Evolutionary conservation across 2,797 vertebrate genomes (phyloP).

Genomic region (Labeo calbasu): DNA sequence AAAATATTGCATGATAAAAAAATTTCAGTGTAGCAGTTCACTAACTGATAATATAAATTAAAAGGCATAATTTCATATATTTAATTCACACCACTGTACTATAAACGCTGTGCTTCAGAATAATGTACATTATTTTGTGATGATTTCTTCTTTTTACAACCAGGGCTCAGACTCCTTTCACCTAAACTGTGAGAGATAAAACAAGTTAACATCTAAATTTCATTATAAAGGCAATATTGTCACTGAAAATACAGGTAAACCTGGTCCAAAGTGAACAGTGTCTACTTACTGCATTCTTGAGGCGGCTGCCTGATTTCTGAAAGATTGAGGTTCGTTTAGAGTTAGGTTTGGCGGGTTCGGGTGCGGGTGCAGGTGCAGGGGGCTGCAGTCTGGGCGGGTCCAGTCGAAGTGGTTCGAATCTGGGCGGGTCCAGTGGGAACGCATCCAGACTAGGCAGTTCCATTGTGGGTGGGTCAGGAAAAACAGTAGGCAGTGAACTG

Average conservation of each 20-base stretch:
- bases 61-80: not conserved
- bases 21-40: not conserved
- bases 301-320: slow-evolving; percentile 72
- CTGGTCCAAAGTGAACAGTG: not conserved
- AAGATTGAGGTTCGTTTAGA: slow-evolving; percentile 73
- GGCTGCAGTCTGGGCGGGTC: slow-evolving; percentile 20
- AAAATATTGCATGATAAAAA: too few relatives aligned
- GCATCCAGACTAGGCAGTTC: slow-evolving; percentile 37
- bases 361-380: slow-evolving; percentile 39
- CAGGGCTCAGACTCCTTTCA: slow-evolving; percentile 44
- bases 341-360: slow-evolving; percentile 33
- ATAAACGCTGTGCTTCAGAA: not conserved
- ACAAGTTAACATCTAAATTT: not conserved
- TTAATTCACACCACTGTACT: not conserved
- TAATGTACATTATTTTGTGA: not conserved
- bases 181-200: slow-evolving; percentile 70
- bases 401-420: slow-evolving; percentile 24
- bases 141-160: slow-evolving; percentile 1
- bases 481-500: slow-evolving; percentile 48
- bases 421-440: slow-evolving; percentile 39
- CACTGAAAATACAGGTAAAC: not conserved
- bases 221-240: not conserved
- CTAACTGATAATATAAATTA: not conserved
- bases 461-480: slow-evolving; percentile 31
- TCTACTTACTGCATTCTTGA: slow-evolving; percentile 73